Evolutionary conservation across 2,797 vertebrate species (phyloP).

Genomic region (Parauchenoglanis punctatus): DNA sequence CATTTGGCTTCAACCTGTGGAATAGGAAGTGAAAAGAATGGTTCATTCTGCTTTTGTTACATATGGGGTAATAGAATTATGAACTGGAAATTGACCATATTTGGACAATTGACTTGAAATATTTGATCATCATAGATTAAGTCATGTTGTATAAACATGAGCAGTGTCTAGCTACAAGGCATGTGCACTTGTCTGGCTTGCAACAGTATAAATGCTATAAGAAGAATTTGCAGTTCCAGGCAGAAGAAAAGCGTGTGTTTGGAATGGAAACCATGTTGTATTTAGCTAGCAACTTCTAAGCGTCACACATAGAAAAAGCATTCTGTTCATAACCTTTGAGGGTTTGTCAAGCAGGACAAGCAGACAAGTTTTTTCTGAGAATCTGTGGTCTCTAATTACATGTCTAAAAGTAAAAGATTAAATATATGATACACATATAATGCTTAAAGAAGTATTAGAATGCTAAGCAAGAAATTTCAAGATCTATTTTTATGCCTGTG

Average conservation of each 20-base stretch:
- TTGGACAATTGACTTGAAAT: neutral
- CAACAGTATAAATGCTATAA: neutral
- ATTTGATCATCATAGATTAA: neutral
- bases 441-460: neutral
- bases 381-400: neutral
- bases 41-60: slow-evolving; percentile 9
- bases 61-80: slow-evolving; percentile 15
- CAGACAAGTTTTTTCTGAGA: neutral
- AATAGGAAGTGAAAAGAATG: slow-evolving; percentile 44
- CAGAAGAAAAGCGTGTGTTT: neutral
- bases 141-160: neutral
- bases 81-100: slow-evolving; percentile 35
- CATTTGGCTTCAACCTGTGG: neutral
- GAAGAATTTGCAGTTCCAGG: neutral
- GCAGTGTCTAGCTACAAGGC: neutral
- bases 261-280: neutral
- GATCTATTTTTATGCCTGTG: neutral
- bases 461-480: neutral
- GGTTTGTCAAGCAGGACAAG: neutral
- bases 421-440: neutral
- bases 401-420: neutral
- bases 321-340: neutral
- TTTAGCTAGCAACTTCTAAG: neutral
- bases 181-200: neutral
- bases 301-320: neutral